phyloP scores from a whole-genome alignment of 2,888 invertebrate species.

The Deilephila elpenor region DNA sequence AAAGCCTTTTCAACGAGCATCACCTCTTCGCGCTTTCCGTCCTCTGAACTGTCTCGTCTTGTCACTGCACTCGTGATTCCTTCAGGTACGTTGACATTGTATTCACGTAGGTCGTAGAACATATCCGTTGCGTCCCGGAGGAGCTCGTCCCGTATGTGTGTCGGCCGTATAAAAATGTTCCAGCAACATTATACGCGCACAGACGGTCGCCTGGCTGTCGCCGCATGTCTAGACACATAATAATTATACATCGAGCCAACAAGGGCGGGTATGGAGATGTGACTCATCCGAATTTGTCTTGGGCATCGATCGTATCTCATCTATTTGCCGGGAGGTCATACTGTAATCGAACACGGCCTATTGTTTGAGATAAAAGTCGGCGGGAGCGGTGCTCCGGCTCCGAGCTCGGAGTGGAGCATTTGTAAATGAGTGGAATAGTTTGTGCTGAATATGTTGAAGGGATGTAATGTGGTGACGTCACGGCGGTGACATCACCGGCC shows the following conservation, averaged over 20 bases:
- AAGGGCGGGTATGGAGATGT: slow-evolving; percentile 71
- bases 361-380: slow-evolving; percentile 54
- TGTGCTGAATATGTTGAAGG: slow-evolving; percentile 33
- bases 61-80: slow-evolving; percentile 64
- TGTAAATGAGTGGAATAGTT: slow-evolving; percentile 29
- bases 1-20: slow-evolving; percentile 69
- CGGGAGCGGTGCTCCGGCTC: slow-evolving; percentile 36
- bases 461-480: slow-evolving; percentile 53
- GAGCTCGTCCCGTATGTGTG: not conserved
- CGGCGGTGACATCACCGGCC: slow-evolving; percentile 58
- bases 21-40: slow-evolving; percentile 78
- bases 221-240: slow-evolving; percentile 80
- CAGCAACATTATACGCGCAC: slow-evolving; percentile 66
- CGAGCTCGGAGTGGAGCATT: not conserved
- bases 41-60: slow-evolving; percentile 74
- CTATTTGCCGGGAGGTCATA: slow-evolving; percentile 65
- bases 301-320: slow-evolving; percentile 73
- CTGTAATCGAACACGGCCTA: slow-evolving; percentile 61
- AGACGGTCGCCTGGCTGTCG: slow-evolving; percentile 73
- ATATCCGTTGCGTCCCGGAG: not conserved
- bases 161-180: slow-evolving; percentile 49
- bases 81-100: slow-evolving; percentile 65
- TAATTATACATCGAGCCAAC: slow-evolving; percentile 77
- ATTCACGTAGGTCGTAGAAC: not conserved
- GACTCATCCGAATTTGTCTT: slow-evolving; percentile 75